Evolutionary conservation across 2,888 invertebrate genomes (phyloP).

Genomic region (Pyrochroa serraticornis): DNA sequence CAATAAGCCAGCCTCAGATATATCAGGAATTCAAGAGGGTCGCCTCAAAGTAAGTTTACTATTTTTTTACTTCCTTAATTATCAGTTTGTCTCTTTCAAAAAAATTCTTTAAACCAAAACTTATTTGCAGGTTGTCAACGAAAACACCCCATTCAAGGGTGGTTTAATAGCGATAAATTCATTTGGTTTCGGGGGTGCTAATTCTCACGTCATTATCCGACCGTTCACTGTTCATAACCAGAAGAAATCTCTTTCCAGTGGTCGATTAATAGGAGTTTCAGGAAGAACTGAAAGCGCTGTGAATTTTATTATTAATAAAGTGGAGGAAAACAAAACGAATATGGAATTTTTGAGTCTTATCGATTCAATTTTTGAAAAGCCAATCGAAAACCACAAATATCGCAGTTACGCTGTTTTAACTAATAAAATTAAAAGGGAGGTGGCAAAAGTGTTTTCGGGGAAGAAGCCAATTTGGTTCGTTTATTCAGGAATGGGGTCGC

Average conservation of each 20-base stretch:
- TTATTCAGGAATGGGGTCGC: conserved; percentile 72
- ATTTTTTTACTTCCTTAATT: too few relatives aligned
- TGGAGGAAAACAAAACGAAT: conserved; percentile 64
- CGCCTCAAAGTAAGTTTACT: conserved; percentile 54
- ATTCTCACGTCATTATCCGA: conserved; percentile 59
- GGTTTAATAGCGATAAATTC: conserved; percentile 66
- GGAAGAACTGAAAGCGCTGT: conserved; percentile 81
- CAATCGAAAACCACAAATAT: conserved; percentile 74
- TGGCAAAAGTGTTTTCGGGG: background rate
- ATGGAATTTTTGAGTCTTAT: conserved; percentile 74
- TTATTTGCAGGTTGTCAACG: conserved; percentile 57
- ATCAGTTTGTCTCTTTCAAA: too few relatives aligned
- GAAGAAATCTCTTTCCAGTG: conserved; percentile 42
- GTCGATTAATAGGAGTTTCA: conserved; percentile 59
- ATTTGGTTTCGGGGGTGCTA: conserved; percentile 70
- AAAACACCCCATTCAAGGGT: conserved; percentile 58
- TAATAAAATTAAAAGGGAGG: conserved; percentile 6
- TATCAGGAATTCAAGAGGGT: conserved; percentile 61
- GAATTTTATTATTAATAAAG: conserved; percentile 65
- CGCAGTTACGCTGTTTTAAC: conserved; percentile 78
- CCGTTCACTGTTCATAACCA: conserved; percentile 54
- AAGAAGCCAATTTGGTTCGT: conserved; percentile 66
- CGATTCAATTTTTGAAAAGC: conserved; percentile 70
- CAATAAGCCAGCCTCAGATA: conserved; percentile 62
- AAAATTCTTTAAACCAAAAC: background rate